These are phyloP conservation scores for Leptoclinus maculatus DNA, from an alignment of 2,797 vertebrate genomes.

Conservation along the genomic window DNA sequence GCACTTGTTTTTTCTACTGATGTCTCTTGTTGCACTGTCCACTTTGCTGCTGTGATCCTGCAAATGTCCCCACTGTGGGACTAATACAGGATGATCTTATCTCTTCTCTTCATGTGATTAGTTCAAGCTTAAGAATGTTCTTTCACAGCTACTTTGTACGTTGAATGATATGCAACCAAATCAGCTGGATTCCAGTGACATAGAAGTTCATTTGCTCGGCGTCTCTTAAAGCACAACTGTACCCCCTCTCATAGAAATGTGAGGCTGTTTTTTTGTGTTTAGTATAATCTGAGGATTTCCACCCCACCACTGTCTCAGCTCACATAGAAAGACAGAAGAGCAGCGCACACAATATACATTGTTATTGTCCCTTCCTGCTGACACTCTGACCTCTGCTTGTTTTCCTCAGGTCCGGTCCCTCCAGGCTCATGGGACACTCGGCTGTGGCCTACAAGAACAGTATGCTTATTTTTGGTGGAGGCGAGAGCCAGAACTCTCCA, in stretches of 20 bases:
- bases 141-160: no score
- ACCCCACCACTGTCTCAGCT: not conserved
- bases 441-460: conserved; percentile 84
- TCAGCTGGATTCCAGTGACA: no score
- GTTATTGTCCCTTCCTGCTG: conserved; percentile 29
- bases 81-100: no score
- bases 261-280: not conserved
- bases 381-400: conserved; percentile 21
- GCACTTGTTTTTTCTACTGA: no score
- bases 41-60: no score
- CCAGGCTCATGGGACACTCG: conserved; percentile 87
- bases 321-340: not conserved
- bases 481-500: conserved; percentile 76
- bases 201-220: not conserved
- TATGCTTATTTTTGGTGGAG: conserved; percentile 90
- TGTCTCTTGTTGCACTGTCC: no score
- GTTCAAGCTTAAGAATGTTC: not conserved
- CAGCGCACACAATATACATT: not conserved
- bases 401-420: conserved; percentile 85
- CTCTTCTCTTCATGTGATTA: no score
- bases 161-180: not conserved
- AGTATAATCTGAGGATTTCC: not conserved
- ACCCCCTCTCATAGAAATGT: no score
- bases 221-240: not conserved
- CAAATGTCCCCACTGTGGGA: no score